A percentile compares a stretch with the other conserved stretches of the same genome.
Evolutionary conservation across 1,140 invertebrate genomes (phyloP).

Genomic region (fruit fly (Drosophila melanogaster)): Release_6_plus_ISO1_MT NT_033777.3:9236501-9237000

Average conservation of each 20-base stretch:
- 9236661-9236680: constrained; percentile 56
- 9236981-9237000: constrained; percentile 80
- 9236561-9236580: constrained; percentile 27
- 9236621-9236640: constrained; percentile 45
- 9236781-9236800: not conserved
- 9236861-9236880: constrained; percentile 70
- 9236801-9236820: constrained; percentile 76
- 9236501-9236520: constrained; percentile 23
- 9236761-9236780: constrained; percentile 25
- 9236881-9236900: constrained; percentile 75
- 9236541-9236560: constrained; percentile 23
- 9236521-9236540: constrained; percentile 47
- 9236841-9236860: constrained; percentile 54
- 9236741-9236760: constrained; percentile 49
- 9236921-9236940: constrained; percentile 73
- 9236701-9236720: constrained; percentile 62
- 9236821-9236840: constrained; percentile 62
- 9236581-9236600: constrained; percentile 39
- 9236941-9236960: constrained; percentile 72
- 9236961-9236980: constrained; percentile 78
- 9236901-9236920: constrained; percentile 84
- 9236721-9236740: constrained; percentile 72
- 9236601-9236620: constrained; percentile 46
- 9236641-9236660: constrained; percentile 66
- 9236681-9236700: constrained; percentile 37